phyloP scores from a whole-genome alignment of 1,140 invertebrate genomes.

The Bombus vancouverensis region DNA sequence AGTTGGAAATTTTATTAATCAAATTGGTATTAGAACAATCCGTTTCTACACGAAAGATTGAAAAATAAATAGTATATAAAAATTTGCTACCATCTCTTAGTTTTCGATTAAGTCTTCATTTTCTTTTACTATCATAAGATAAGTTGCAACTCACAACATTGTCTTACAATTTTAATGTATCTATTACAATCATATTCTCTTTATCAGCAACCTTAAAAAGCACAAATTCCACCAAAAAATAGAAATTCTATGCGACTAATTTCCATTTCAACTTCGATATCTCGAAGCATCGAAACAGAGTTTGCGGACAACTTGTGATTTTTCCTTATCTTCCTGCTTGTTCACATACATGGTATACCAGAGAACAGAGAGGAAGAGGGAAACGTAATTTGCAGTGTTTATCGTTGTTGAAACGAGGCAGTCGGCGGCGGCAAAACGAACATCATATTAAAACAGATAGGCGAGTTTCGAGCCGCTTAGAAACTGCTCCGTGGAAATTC shows the following conservation, averaged over 20 bases:
- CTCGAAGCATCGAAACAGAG: not conserved
- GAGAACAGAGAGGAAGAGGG: not conserved
- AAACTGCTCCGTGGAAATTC: slow-evolving; percentile 23
- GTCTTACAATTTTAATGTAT: not conserved
- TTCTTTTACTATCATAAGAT: not conserved
- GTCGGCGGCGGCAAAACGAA: not conserved
- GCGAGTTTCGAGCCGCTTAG: slow-evolving; percentile 27
- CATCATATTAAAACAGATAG: slow-evolving; percentile 40
- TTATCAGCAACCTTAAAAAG: not conserved
- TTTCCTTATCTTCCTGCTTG: not conserved
- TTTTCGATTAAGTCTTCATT: not conserved
- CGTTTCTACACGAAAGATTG: not conserved
- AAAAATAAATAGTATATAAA: too few species aligned
- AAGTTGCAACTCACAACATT: not conserved
- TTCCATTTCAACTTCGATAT: not conserved
- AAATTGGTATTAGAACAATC: not conserved
- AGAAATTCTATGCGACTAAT: not conserved
- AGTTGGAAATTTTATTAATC: not conserved
- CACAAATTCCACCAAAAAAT: not conserved
- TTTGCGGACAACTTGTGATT: not conserved
- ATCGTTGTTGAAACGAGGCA: slow-evolving; percentile 16
- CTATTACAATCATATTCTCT: not conserved
- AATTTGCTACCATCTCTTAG: too few species aligned
- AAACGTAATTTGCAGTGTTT: slow-evolving; percentile 26
- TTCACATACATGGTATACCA: not conserved